These are phyloP conservation scores for Brachyptera risi DNA, from an alignment of 2,888 invertebrate species.

Conservation along the genomic window DNA sequence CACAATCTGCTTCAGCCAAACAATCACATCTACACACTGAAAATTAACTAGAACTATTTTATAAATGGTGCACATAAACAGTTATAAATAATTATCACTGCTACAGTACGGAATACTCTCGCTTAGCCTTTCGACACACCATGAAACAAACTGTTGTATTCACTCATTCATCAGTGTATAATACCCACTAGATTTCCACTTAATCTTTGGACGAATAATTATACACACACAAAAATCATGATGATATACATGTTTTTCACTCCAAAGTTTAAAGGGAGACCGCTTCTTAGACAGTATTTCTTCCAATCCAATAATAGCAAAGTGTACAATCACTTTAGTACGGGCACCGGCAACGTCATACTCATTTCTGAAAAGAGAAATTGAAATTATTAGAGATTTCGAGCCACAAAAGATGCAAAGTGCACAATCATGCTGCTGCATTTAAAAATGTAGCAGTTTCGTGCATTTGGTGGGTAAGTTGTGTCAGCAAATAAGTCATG, in stretches of 20 bases:
- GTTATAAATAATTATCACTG: slow-evolving; percentile 14
- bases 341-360: slow-evolving; percentile 24
- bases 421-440: no score
- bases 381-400: no score
- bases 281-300: background rate
- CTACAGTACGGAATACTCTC: slow-evolving; percentile 26
- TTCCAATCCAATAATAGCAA: background rate
- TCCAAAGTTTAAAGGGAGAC: slow-evolving; percentile 27
- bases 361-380: slow-evolving; percentile 27
- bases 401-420: no score
- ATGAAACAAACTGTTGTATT: slow-evolving; percentile 15
- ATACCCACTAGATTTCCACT: slow-evolving; percentile 23
- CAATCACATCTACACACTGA: slow-evolving; percentile 24
- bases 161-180: slow-evolving; percentile 22
- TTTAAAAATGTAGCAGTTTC: no score
- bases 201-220: slow-evolving; percentile 24
- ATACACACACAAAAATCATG: slow-evolving; percentile 20
- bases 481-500: background rate
- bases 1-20: slow-evolving; percentile 21
- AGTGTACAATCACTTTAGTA: slow-evolving; percentile 23
- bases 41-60: slow-evolving; percentile 24
- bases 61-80: slow-evolving; percentile 15
- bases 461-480: no score
- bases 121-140: slow-evolving; percentile 4
- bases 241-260: slow-evolving; percentile 12